Evolutionary conservation across 23 tunicate species (phyloP).

Genomic region (Phallusia fumigata): DNA sequence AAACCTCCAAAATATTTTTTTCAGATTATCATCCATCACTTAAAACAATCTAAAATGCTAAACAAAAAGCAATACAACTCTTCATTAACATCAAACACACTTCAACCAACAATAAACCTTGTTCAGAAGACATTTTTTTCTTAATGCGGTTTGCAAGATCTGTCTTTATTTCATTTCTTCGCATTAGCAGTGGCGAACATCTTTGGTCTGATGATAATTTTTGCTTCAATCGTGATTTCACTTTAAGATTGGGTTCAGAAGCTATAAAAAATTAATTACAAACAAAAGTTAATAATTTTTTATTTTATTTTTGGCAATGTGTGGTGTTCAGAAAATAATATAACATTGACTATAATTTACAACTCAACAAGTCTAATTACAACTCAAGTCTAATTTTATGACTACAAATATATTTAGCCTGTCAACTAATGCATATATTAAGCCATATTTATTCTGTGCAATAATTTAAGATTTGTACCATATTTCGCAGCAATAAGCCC

Average conservation of each 20-base stretch:
- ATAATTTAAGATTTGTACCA: too few relatives aligned
- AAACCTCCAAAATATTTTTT: too few relatives aligned
- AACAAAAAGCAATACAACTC: background rate
- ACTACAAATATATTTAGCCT: too few relatives aligned
- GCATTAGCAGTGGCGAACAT: constrained; percentile 70
- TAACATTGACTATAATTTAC: too few relatives aligned
- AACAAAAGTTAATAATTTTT: too few relatives aligned
- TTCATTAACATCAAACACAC: background rate
- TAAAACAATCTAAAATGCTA: background rate
- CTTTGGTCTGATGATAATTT: constrained; percentile 67
- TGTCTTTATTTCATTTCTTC: constrained; percentile 48
- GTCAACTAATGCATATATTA: too few relatives aligned
- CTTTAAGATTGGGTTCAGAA: constrained; percentile 96
- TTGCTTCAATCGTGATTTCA: constrained; percentile 67
- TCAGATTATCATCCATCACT: background rate
- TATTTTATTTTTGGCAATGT: too few relatives aligned
- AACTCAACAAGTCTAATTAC: too few relatives aligned
- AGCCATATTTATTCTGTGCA: too few relatives aligned
- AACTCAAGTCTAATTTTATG: too few relatives aligned
- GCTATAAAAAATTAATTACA: constrained; percentile 36
- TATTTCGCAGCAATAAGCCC: too few relatives aligned
- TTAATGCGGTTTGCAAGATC: constrained; percentile 71
- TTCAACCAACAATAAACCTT: constrained; percentile 21
- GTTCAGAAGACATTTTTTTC: constrained; percentile 48
- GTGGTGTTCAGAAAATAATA: too few relatives aligned